Conservation (phyloP, 2,888 invertebrate genomes). For the Encarsia formosa region DNA sequence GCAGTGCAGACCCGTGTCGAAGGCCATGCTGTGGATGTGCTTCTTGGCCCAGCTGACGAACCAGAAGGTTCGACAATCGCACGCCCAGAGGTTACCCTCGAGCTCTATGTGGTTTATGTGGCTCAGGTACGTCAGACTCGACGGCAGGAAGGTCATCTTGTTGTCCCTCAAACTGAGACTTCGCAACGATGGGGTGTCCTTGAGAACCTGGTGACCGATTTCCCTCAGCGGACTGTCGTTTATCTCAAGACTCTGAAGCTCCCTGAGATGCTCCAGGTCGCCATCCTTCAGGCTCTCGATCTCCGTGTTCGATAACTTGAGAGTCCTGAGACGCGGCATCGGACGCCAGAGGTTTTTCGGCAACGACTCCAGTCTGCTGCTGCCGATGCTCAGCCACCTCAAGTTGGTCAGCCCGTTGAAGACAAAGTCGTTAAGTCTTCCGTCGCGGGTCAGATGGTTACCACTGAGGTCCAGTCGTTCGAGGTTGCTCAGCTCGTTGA, state of each 20-base stretch:
- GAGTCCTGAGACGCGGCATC: constrained; percentile 52
- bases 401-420: constrained; percentile 60
- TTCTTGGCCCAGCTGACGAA: constrained; percentile 62
- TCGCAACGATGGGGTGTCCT: constrained; percentile 43
- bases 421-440: constrained; percentile 56
- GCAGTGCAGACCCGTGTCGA: constrained; percentile 64
- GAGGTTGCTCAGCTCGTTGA: constrained; percentile 63
- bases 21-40: constrained; percentile 50
- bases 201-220: constrained; percentile 38
- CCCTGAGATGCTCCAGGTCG: constrained; percentile 62
- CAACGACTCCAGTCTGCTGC: constrained; percentile 55
- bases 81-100: constrained; percentile 75
- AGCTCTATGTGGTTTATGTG: constrained; percentile 64
- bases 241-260: constrained; percentile 64
- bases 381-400: constrained; percentile 58
- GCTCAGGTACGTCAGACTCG: constrained; percentile 63
- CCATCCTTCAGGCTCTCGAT: constrained; percentile 64
- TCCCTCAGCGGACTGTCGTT: constrained; percentile 50
- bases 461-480: constrained; percentile 61
- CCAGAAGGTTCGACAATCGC: constrained; percentile 84
- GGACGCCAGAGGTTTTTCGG: constrained; percentile 53
- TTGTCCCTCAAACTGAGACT: constrained; percentile 57
- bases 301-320: constrained; percentile 62
- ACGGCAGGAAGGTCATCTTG: constrained; percentile 66
- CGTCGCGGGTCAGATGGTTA: constrained; percentile 58